phyloP scores from a whole-genome alignment of 2,888 invertebrate species.

The Nomada fabriciana region DNA sequence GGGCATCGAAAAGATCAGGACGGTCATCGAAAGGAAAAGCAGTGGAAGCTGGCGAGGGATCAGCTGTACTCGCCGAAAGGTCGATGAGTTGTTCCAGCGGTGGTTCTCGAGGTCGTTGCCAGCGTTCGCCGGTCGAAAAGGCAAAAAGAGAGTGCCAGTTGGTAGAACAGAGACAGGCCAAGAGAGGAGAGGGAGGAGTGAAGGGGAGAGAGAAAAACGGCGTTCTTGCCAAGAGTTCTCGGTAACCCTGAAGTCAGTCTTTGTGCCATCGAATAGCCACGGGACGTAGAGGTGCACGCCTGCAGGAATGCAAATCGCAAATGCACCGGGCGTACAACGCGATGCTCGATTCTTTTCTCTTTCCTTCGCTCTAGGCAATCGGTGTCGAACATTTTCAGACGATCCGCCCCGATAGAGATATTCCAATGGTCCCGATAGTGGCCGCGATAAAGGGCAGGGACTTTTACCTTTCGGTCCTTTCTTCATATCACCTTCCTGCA shows the following conservation, averaged over 20 bases:
- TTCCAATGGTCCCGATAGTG: too few species aligned
- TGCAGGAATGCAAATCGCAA: slow-evolving; percentile 73
- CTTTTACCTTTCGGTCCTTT: too few species aligned
- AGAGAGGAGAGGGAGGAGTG: slow-evolving; percentile 1
- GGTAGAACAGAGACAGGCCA: slow-evolving; percentile 23
- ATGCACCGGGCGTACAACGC: slow-evolving; percentile 59
- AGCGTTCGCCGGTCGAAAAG: slow-evolving; percentile 61
- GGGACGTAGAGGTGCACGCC: slow-evolving; percentile 65
- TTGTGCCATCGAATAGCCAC: slow-evolving; percentile 72
- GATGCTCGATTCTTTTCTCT: slow-evolving; percentile 39
- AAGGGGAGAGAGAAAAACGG: slow-evolving; percentile 57
- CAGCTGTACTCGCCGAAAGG: slow-evolving; percentile 64
- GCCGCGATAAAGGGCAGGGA: too few species aligned
- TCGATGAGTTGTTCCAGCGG: slow-evolving; percentile 67
- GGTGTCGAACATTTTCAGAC: neutral
- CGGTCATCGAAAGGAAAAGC: slow-evolving; percentile 56
- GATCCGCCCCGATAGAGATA: neutral
- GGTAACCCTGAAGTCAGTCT: slow-evolving; percentile 75
- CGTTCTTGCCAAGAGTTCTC: slow-evolving; percentile 66
- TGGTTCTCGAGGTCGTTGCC: slow-evolving; percentile 71
- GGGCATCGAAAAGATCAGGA: neutral
- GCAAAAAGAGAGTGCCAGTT: slow-evolving; percentile 58
- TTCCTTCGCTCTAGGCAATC: neutral
- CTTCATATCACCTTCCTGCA: too few species aligned
- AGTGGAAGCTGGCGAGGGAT: slow-evolving; percentile 29